phyloP scores from a whole-genome alignment of 2,888 invertebrate species.

The Chrysolina haemoptera region DNA sequence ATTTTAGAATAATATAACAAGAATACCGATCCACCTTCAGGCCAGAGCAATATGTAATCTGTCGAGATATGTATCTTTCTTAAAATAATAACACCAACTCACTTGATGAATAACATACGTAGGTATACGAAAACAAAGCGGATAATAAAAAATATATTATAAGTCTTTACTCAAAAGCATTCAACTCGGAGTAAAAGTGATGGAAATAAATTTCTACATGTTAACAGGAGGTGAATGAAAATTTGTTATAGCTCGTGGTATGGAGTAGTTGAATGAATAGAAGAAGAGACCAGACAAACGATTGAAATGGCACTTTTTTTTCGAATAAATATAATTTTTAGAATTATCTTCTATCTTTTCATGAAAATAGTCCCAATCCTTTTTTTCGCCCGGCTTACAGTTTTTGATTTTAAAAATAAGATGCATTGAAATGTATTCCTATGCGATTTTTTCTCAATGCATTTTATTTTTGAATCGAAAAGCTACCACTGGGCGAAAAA shows the following conservation, averaged over 20 bases:
- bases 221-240: background rate
- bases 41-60: conserved; percentile 33
- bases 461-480: no score
- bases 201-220: conserved; percentile 4
- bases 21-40: conserved; percentile 24
- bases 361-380: no score
- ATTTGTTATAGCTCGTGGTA: background rate
- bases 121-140: conserved; percentile 26
- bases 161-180: conserved; percentile 12
- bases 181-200: background rate
- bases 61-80: conserved; percentile 33
- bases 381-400: no score
- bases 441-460: no score
- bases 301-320: no score
- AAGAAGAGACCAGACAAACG: no score
- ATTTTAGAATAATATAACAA: conserved; percentile 29
- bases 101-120: conserved; percentile 30
- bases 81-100: conserved; percentile 32
- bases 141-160: conserved; percentile 21
- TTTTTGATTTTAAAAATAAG: no score
- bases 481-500: no score
- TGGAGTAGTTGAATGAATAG: no score
- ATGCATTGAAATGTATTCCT: no score
- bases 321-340: no score
- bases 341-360: no score